Evolutionary conservation across 1,140 invertebrate genomes (phyloP).

Genomic region (Calephelis nemesis): DNA sequence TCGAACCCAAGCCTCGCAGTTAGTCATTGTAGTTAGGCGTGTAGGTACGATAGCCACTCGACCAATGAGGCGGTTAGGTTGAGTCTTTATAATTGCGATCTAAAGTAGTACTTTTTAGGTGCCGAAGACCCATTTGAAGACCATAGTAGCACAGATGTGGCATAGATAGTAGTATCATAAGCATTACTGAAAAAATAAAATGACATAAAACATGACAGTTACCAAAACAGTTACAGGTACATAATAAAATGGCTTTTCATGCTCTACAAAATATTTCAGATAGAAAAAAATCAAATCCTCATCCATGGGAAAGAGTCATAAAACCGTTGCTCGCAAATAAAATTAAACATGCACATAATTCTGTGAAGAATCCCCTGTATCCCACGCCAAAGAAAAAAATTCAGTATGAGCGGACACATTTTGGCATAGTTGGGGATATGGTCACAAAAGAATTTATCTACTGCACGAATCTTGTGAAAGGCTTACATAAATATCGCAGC

Average conservation of each 20-base stretch:
- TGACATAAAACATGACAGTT: background rate
- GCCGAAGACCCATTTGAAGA: too few relatives aligned
- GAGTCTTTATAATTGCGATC: too few relatives aligned
- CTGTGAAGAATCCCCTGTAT: constrained; percentile 52
- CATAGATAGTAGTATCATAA: too few relatives aligned
- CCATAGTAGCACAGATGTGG: too few relatives aligned
- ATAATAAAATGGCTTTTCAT: constrained; percentile 1
- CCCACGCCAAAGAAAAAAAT: constrained; percentile 35
- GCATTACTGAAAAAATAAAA: too few relatives aligned
- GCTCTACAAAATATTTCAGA: background rate
- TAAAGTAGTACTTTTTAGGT: too few relatives aligned
- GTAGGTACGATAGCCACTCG: too few relatives aligned
- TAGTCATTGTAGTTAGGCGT: too few relatives aligned
- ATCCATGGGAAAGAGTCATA: constrained; percentile 57
- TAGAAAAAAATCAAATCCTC: constrained; percentile 31
- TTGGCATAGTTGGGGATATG: constrained; percentile 59
- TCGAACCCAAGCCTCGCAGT: too few relatives aligned
- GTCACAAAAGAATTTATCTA: constrained; percentile 62
- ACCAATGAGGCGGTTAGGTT: too few relatives aligned
- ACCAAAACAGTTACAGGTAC: background rate
- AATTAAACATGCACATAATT: constrained; percentile 59
- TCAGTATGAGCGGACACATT: constrained; percentile 39
- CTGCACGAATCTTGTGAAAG: constrained; percentile 52
- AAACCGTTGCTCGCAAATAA: constrained; percentile 42
- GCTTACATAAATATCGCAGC: constrained; percentile 56